Evolutionary conservation across 2,113 vertebrate genomes (phyloP).

Genomic region (Hystrix brachyura): DNA sequence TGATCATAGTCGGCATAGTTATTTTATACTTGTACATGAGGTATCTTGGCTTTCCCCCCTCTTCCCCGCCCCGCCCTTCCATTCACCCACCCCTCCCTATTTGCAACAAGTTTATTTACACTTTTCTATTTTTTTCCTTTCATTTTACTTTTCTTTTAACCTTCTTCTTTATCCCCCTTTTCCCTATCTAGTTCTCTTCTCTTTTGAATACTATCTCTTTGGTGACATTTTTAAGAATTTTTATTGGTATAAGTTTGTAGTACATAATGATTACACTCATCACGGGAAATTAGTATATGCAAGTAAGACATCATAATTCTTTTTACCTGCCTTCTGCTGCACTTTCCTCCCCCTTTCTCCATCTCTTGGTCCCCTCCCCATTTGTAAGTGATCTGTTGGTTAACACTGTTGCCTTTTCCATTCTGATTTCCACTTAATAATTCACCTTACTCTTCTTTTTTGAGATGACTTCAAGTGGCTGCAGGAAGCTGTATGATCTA

Average conservation of each 20-base stretch:
- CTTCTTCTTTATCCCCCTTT: too few species aligned
- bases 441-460: background rate
- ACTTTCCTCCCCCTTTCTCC: background rate
- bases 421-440: background rate
- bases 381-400: background rate
- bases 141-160: too few species aligned
- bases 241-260: background rate
- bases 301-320: background rate
- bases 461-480: background rate
- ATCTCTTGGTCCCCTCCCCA: background rate
- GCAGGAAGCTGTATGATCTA: conserved; percentile 4
- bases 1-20: too few species aligned
- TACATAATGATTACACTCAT: background rate
- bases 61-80: too few species aligned
- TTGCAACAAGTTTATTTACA: too few species aligned
- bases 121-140: too few species aligned
- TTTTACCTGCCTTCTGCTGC: background rate
- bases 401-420: background rate
- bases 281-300: background rate
- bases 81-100: too few species aligned
- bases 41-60: too few species aligned
- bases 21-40: too few species aligned
- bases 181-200: too few species aligned
- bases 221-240: background rate
- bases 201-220: too few species aligned